Evolutionary conservation across 2,797 vertebrate species (phyloP).

Genomic region (Pachyuromys duprasi): DNA sequence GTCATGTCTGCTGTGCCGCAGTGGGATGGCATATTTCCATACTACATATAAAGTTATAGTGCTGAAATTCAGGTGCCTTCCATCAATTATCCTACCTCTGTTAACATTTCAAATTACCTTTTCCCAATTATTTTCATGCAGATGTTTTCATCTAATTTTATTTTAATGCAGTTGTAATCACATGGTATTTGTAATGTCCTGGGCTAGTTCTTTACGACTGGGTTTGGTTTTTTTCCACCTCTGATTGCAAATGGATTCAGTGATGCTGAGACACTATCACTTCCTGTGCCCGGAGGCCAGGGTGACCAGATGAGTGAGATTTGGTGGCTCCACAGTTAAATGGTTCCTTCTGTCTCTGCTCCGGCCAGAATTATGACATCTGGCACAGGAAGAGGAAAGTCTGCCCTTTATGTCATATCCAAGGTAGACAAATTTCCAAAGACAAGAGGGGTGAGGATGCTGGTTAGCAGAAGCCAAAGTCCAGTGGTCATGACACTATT

Average conservation of each 20-base stretch:
- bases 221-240: background rate
- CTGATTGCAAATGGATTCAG: slow-evolving; percentile 5
- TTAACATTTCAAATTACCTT: background rate
- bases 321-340: background rate
- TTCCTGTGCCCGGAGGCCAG: background rate
- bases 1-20: background rate
- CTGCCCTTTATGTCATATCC: background rate
- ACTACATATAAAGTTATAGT: background rate
- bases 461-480: background rate
- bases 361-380: background rate
- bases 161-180: background rate
- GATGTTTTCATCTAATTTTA: slow-evolving; percentile 7
- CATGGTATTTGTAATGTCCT: background rate
- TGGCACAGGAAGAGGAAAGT: background rate
- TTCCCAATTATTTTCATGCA: background rate
- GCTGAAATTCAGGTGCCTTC: background rate
- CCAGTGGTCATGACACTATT: background rate
- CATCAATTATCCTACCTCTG: background rate
- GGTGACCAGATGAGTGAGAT: background rate
- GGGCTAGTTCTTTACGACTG: background rate
- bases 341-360: background rate
- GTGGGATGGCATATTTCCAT: background rate
- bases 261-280: background rate
- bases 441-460: background rate
- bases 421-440: background rate